Evolutionary conservation across 1,140 invertebrate genomes (phyloP).

Genomic region (Camponotus vicinus): DNA sequence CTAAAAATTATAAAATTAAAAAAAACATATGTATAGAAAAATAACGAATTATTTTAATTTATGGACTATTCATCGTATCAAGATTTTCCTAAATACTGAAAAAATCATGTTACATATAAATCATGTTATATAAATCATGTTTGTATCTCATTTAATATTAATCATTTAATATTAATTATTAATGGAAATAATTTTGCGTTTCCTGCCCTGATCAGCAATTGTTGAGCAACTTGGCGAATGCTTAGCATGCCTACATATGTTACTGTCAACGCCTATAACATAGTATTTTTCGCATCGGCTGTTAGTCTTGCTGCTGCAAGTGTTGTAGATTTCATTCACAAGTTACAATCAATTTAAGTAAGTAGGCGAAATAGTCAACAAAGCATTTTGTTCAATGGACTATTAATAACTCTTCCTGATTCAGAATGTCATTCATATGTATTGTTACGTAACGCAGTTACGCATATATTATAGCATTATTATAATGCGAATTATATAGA

Average conservation of each 20-base stretch:
- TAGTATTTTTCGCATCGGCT: conserved; percentile 9
- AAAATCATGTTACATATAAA: not conserved
- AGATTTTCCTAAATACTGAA: not conserved
- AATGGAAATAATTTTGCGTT: not conserved
- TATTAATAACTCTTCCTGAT: conserved; percentile 42
- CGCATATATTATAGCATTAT: not conserved
- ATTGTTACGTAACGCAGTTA: conserved; percentile 32
- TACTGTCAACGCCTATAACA: conserved; percentile 17
- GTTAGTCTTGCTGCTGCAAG: not conserved
- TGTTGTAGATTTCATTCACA: conserved; percentile 44
- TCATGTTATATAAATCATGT: too few relatives aligned
- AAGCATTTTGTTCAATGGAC: conserved; percentile 29
- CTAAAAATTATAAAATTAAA: not conserved
- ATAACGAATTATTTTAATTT: not conserved
- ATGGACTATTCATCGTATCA: not conserved
- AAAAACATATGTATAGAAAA: too few relatives aligned
- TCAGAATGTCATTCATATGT: conserved; percentile 24
- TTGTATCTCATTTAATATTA: too few relatives aligned
- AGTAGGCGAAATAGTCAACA: conserved; percentile 8
- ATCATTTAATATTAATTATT: not conserved
- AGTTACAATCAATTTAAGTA: conserved; percentile 42
- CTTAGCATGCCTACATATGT: not conserved
- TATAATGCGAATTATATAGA: not conserved
- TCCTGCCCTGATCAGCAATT: not conserved
- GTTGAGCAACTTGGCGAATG: not conserved